Evolutionary conservation across 2,888 invertebrate species (phyloP).

Genomic region (Phyllotreta cruciferae): DNA sequence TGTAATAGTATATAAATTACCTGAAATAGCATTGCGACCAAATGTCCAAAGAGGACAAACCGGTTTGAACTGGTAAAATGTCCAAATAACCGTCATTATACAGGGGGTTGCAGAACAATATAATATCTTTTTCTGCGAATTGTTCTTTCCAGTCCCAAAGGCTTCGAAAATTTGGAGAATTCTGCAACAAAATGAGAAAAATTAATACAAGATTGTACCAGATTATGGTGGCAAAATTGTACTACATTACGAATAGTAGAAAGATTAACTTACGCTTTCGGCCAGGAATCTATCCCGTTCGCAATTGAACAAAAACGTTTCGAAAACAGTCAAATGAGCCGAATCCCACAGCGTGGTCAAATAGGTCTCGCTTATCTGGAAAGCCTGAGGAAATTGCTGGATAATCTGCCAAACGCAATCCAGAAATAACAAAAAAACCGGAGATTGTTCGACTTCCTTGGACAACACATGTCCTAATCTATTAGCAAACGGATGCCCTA

Average conservation of each 20-base stretch:
- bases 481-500: conserved; percentile 78
- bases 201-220: conserved; percentile 11
- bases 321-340: conserved; percentile 85
- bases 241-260: not conserved
- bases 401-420: conserved; percentile 94
- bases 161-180: conserved; percentile 70
- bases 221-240: not conserved
- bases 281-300: conserved; percentile 78
- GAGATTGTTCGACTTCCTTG: conserved; percentile 73
- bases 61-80: conserved; percentile 62
- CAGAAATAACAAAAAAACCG: conserved; percentile 88
- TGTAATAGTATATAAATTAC: conserved; percentile 66
- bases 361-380: conserved; percentile 93
- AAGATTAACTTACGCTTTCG: conserved; percentile 63
- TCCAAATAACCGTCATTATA: conserved; percentile 62
- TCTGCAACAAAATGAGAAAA: conserved; percentile 33
- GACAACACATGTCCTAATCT: conserved; percentile 74
- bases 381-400: conserved; percentile 86
- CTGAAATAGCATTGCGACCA: conserved; percentile 89
- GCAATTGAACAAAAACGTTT: conserved; percentile 91
- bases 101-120: conserved; percentile 85
- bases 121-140: conserved; percentile 80
- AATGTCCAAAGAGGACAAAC: conserved; percentile 69
- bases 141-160: conserved; percentile 94
- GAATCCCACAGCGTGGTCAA: conserved; percentile 92